Percentiles rank a stretch among this genome's conserved stretches.
Evolutionary conservation across 2,797 vertebrate genomes (phyloP).

Genomic region (Amblyopsis hoosieri): DNA sequence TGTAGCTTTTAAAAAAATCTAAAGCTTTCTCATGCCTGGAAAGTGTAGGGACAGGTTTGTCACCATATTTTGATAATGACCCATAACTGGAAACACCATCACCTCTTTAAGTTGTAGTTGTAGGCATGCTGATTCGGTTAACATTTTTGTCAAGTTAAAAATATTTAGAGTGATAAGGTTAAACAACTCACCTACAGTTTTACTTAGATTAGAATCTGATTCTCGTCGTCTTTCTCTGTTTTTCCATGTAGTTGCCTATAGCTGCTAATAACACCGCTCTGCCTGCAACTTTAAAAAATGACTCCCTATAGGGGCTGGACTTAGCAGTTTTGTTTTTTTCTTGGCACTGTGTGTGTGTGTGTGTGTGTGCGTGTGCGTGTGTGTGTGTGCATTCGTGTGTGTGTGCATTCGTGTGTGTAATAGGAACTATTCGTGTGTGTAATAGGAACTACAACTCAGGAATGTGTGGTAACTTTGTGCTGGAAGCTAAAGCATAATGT

Average conservation of each 20-base stretch:
- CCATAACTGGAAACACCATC: too few species aligned
- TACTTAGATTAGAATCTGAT: background rate
- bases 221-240: conserved; percentile 1
- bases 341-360: background rate
- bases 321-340: background rate
- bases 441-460: background rate
- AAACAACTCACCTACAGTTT: conserved; percentile 22
- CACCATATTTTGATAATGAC: too few species aligned
- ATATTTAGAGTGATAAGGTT: background rate
- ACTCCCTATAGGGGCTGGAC: conserved; percentile 1
- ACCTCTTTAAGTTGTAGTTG: too few species aligned
- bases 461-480: background rate
- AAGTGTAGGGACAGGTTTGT: too few species aligned
- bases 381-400: too few species aligned
- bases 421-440: too few species aligned
- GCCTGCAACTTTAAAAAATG: background rate
- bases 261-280: background rate
- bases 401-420: background rate
- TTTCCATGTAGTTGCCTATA: background rate
- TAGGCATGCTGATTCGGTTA: background rate
- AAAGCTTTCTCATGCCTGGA: too few species aligned
- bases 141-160: background rate
- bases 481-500: background rate
- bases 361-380: background rate
- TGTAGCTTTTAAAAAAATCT: too few species aligned